Evolutionary conservation across 2,113 vertebrate genomes (phyloP), one percentile per base, ranked within the genome.

Genomic region (Lathamus discolor): DNA sequence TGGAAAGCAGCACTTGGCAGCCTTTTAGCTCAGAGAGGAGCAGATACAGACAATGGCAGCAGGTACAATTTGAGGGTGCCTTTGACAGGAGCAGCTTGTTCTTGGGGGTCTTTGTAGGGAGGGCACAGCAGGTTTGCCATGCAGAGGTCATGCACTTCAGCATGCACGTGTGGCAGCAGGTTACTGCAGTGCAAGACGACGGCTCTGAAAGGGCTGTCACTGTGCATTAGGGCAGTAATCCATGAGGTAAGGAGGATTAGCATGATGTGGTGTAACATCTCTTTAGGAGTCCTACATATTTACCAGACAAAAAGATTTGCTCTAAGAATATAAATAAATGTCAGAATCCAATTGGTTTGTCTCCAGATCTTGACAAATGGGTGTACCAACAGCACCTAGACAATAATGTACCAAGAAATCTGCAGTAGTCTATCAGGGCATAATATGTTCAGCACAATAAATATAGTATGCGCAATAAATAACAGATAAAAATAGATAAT

Each of bases 401-500:
- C 54, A 83, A 41, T 63, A 57, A 72, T 4, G 1, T 33, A 39
- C 70, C 3, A 18, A 69, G 83, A 64, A 64, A 72, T 20, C 83
- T 59, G 79, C 14, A 14, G 66, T 28, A 43, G 33, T 59, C 44
- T 89, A 17, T 74, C 35, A 79, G 85, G 79, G 48, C 82, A 33
- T n/a, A 44, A 69, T 17, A 18, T 0, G 1, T 64, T 72, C 86
- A 69, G 86, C 69, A 82, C 57, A 63, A 48, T 61, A 88, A 93
- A 83, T 80, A 61, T 7, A 79, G 52, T 29, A 19, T 29, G 69
- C 52, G 33, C 77, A 87, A 61, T 86, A 93, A 94, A 88, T 89
- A 88, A 82, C 70, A 92, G 92, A 83, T 64, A 88, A 92, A 95
- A 95, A 93, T 67, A 92, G 88, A 76, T 76, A 37, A 39, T 66